Evolutionary conservation across 2,113 vertebrate species (phyloP), one percentile per base, ranked within the genome.

Genomic region (Phyllopteryx taeniolatus): DNA sequence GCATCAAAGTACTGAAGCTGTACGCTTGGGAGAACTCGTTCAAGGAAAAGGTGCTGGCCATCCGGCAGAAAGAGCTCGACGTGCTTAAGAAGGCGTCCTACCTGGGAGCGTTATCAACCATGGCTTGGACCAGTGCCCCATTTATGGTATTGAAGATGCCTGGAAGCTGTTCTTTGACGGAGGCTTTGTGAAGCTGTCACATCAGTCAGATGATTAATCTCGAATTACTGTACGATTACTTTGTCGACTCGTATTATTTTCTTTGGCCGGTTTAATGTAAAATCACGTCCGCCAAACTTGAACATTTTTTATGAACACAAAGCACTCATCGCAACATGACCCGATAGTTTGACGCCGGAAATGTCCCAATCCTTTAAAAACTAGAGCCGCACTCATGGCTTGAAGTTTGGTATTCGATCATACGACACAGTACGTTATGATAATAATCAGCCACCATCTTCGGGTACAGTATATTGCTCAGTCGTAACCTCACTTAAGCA

Each of bases 11-110:
- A 49, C 88, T 99, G 66, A 99, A 99, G 92, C 92, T 99, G 15
- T 99, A 99, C 0, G 96, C 98, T 33, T 99, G 98, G 98, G 98
- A 99, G 3, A 91, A 87, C 9, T 97, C 95, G 0, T 98, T 99
- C 80, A 82, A 89, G 62, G 85, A 94, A 11, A 95, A 96, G 79
- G 91, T 99, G 2, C 77, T 95, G 68, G 89, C 90, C 43, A 96
- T 98, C 31, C 87, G 98, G 0, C 88, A 92, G 85, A 91, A 93
- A 0, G 97, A 99, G 86, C 95, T 99, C 33, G 85, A 44, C 1
- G 90, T 96, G 27, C 85, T 99, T 65, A 93, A 91, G 8, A 95
- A 93, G 78, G 85, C 91, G 0, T 92, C 95, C 15, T 96, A 95
- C 75, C 94, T 99, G 56, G 93, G 94, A 8, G 93, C 96, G 0